Evolutionary conservation across 2,888 invertebrate species (phyloP), one percentile per base, ranked within the genome.

Genomic region (Balanococcus diminutus): DNA sequence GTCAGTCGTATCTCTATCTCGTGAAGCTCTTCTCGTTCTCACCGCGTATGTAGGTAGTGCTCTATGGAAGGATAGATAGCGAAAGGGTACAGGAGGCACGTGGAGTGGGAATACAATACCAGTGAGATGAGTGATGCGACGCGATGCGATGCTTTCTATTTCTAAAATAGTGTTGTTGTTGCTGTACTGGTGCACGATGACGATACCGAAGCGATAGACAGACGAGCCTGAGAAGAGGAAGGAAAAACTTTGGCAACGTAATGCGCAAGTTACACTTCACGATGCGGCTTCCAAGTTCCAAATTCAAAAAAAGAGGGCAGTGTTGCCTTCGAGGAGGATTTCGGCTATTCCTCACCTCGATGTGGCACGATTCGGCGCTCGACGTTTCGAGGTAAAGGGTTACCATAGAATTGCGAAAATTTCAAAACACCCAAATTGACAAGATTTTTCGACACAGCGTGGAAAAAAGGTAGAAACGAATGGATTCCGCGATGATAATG

Each of bases 51-150:
- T 51, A 51, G 19, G 51, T 19, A 51, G 51, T 79, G 67, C 11
- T 0, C n/a, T n/a, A n/a, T n/a, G n/a, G 28, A 28, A 72, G 28
- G 72, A 32, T 79, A 36, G 79, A 39, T 36, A 36, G 32, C 79
- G 79, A 79, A 79, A 32, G 32, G 79, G 79, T 9, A 19, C n/a
- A 79, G 14, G 32, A 32, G 72, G 28, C 28, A n/a, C 72, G 32
- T 72, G 28, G 72, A 72, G 32, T 72, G 72, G 32, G 72, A 72
- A n/a, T 72, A n/a, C n/a, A n/a, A n/a, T n/a, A n/a, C n/a, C n/a
- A n/a, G n/a, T 5, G 28, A 72, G 72, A 31, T 72, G 72, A 28
- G 28, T 31, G 32, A 72, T 72, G 28, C 72, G 72, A 72, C 28
- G 28, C 72, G 32, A 72, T 72, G 28, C 72, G 72, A 72, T 72